Evolutionary conservation across 64 coral and sea anemone species (phyloP).

Genomic region (Pocillopora verrucosa): DNA sequence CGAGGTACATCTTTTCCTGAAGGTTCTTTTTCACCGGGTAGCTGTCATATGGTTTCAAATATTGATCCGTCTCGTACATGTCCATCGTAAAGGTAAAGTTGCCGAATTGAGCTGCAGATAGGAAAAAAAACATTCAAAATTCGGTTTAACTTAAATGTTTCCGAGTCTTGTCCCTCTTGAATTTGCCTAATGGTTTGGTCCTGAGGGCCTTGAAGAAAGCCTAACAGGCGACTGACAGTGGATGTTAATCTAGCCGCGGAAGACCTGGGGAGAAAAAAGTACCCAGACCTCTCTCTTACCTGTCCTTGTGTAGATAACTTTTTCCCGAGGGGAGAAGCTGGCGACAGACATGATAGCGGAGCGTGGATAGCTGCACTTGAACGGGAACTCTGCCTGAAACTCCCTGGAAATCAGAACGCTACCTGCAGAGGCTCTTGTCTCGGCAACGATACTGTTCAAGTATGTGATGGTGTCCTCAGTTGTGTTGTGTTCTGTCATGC

Average conservation of each 20-base stretch:
- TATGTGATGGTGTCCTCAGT: conserved; percentile 46
- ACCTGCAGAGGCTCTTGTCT: not conserved
- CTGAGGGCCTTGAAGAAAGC: too few species aligned
- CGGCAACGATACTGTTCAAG: conserved; percentile 53
- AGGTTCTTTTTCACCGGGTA: conserved; percentile 53
- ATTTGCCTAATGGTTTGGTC: too few species aligned
- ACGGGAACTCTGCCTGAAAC: conserved; percentile 67
- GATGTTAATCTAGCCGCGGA: too few species aligned
- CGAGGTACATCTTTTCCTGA: conserved; percentile 36
- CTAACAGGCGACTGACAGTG: too few species aligned
- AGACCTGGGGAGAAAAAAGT: too few species aligned
- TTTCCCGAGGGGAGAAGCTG: conserved; percentile 70
- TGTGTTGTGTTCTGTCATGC: conserved; percentile 56
- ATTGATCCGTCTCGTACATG: conserved; percentile 53
- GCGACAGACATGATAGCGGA: conserved; percentile 70
- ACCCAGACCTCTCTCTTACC: conserved; percentile 20
- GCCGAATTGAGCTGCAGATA: conserved; percentile 66
- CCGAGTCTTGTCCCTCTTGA: too few species aligned
- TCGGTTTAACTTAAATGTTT: not conserved
- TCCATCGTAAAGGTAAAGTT: conserved; percentile 90
- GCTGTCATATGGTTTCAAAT: conserved; percentile 17
- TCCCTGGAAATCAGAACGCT: conserved; percentile 53
- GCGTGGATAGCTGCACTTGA: conserved; percentile 65
- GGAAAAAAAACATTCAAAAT: not conserved
- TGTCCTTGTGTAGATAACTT: conserved; percentile 61